phyloP scores from a whole-genome alignment of 1,140 invertebrate species.

The Heliconius nattereri region DNA sequence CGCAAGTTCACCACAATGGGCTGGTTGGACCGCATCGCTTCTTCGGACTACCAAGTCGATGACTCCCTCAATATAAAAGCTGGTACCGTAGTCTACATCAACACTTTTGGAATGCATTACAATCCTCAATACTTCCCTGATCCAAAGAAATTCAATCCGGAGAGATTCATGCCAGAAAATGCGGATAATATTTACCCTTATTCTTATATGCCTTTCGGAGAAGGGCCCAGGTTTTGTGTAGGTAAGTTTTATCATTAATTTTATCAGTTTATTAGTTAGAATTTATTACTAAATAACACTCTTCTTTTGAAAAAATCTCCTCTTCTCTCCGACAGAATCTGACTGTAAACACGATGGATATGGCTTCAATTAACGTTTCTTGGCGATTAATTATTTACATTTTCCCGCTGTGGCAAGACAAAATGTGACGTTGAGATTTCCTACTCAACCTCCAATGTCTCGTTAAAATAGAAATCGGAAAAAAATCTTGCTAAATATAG shows the following conservation, averaged over 20 bases:
- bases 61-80: not conserved
- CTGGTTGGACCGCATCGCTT: not conserved
- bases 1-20: not conserved
- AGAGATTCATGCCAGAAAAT: conserved; percentile 80
- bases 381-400: no score
- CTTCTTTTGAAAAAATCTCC: no score
- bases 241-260: conserved; percentile 58
- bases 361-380: no score
- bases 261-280: not conserved
- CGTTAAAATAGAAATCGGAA: no score
- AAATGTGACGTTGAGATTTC: no score
- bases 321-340: no score
- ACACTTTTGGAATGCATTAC: conserved; percentile 67
- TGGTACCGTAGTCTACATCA: conserved; percentile 12
- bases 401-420: no score
- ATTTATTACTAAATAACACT: not conserved
- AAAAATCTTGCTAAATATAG: no score
- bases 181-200: conserved; percentile 51
- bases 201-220: conserved; percentile 84
- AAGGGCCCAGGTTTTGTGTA: conserved; percentile 85
- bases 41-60: not conserved
- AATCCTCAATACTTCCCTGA: conserved; percentile 78
- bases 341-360: no score
- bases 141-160: conserved; percentile 81
- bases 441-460: no score